These are phyloP conservation scores for Tachina lurida DNA, from an alignment of 2,888 invertebrate genomes.

Conservation along the genomic window DNA sequence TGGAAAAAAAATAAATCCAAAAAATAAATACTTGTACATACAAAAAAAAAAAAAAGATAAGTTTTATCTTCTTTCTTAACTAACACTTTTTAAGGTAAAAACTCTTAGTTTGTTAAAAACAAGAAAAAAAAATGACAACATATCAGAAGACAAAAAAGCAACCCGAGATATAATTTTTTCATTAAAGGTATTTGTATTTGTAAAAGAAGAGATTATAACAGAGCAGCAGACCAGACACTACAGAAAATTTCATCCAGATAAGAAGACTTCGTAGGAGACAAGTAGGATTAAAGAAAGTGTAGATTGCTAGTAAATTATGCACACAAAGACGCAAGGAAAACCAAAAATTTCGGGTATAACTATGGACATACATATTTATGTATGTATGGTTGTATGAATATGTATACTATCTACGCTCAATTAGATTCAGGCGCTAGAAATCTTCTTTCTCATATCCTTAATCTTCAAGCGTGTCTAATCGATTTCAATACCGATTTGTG, in stretches of 20 bases:
- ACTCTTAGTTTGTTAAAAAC: neutral
- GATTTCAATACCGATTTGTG: too few species aligned
- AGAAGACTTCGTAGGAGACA: neutral
- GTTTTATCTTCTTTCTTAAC: conserved; percentile 44
- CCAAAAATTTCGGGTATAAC: neutral
- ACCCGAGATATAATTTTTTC: neutral
- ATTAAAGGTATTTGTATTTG: neutral
- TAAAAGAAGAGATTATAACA: neutral
- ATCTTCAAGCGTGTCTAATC: too few species aligned
- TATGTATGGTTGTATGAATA: neutral
- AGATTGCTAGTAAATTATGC: neutral
- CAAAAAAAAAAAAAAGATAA: conserved; percentile 56
- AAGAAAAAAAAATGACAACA: neutral
- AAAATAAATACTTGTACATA: conserved; percentile 56
- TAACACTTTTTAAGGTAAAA: conserved; percentile 24
- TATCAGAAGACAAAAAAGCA: neutral
- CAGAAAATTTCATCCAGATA: neutral
- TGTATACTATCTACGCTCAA: too few species aligned
- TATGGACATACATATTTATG: neutral
- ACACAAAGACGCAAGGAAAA: neutral
- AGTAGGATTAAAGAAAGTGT: conserved; percentile 5
- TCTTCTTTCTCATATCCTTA: too few species aligned
- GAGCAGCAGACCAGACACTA: neutral
- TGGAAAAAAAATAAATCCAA: conserved; percentile 26
- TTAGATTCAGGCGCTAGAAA: too few species aligned